Conservation (phyloP, 2,888 invertebrate genomes). For the Andrena flavipes region DNA sequence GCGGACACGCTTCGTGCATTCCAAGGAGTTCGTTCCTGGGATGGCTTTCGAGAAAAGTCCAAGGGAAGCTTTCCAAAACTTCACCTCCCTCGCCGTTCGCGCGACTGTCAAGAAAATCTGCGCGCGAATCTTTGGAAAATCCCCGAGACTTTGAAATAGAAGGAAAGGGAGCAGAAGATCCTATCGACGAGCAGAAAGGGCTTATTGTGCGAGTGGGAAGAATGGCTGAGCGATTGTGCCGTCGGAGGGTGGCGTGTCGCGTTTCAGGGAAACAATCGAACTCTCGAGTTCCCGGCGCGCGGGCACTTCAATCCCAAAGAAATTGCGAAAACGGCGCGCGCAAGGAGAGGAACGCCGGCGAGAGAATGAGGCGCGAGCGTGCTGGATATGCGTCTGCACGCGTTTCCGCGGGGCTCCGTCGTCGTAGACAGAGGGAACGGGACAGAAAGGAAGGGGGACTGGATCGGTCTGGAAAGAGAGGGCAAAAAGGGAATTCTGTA, state of each 20-base stretch:
- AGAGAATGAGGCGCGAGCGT: not conserved
- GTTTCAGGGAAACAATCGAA: constrained; percentile 71
- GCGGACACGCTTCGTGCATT: constrained; percentile 57
- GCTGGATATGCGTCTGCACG: constrained; percentile 18
- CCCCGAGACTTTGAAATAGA: too few species aligned
- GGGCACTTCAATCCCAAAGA: constrained; percentile 72
- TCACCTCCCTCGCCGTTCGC: not conserved
- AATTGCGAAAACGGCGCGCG: constrained; percentile 64
- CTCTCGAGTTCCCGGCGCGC: constrained; percentile 51
- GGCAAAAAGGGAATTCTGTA: constrained; percentile 64
- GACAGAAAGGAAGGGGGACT: constrained; percentile 2
- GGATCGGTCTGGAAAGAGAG: constrained; percentile 21
- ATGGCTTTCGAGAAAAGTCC: constrained; percentile 54
- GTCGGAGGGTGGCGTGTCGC: constrained; percentile 55
- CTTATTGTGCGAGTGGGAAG: constrained; percentile 53
- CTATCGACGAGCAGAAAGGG: constrained; percentile 27
- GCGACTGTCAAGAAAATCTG: not conserved
- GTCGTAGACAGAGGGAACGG: constrained; percentile 33
- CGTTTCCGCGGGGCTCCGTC: constrained; percentile 24
- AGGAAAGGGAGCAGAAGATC: constrained; percentile 13
- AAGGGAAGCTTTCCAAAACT: constrained; percentile 31
- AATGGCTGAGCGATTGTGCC: constrained; percentile 47
- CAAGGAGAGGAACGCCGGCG: constrained; percentile 31
- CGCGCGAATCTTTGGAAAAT: too few species aligned
- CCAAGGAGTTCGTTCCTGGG: constrained; percentile 57